Evolutionary conservation across 2,888 invertebrate genomes (phyloP), one percentile per base, ranked within the genome.

Genomic region (Busseola fusca): DNA sequence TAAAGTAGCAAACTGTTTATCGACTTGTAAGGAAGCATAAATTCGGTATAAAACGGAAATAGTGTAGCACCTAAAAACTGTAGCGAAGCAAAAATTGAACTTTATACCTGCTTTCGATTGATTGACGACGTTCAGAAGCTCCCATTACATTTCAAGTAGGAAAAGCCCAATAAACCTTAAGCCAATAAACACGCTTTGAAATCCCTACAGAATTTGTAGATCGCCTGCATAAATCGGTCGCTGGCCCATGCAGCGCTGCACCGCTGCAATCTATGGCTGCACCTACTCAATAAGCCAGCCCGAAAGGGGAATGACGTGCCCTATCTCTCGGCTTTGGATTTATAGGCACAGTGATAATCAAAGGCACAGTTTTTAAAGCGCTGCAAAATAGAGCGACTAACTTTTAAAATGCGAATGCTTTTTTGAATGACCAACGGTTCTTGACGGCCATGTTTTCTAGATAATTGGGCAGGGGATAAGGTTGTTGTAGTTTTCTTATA

Each of bases 221-320:
- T 82, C 72, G 75, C 65, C 72, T 37, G 76, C 60, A 82, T 81
- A 84, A 84, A 85, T 82, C 72, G 82, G 74, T 78, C 72, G 65
- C 73, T 65, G 67, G 76, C 66, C 76, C 70, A 64, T 82, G 72
- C 71, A 81, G 74, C 75, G 74, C 69, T 81, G 73, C 72, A 76
- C 67, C 80, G 69, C 76, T 81, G 73, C 78, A 76, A 78, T 76
- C 80, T 73, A 81, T 76, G 56, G 63, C 71, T 83, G 83, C 81
- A 83, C 69, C 70, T 78, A 72, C 78, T 83, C 85, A 82, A 86
- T 85, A 86, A 86, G 83, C 86, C 77, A 60, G 67, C 76, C 75
- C 76, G 77, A 83, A 84, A 84, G 81, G 80, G 81, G 78, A 83
- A 68, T 85, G 85, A 82, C 85, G 81, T 81, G 83, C 78, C 76